These are phyloP conservation scores for Gallinago media DNA, from an alignment of 2,113 vertebrate species.

Conservation along the genomic window DNA sequence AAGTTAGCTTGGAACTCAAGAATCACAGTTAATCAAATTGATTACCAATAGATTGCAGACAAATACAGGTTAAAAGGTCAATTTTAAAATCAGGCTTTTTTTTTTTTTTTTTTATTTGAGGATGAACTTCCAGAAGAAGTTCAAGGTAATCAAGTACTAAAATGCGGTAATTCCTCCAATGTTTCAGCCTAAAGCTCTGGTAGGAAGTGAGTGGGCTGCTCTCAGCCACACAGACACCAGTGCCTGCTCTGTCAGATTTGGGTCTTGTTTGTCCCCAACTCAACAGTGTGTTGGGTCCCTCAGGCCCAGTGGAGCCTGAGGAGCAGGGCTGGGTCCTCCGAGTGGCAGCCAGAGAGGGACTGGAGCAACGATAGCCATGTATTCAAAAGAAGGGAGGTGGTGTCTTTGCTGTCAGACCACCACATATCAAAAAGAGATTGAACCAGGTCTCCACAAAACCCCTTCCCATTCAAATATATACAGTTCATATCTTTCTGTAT, in stretches of 20 bases:
- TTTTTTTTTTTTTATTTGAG: background rate
- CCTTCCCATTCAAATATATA: background rate
- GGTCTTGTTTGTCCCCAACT: background rate
- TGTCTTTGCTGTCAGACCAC: background rate
- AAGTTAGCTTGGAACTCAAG: background rate
- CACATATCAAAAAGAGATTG: background rate
- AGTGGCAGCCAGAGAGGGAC: background rate
- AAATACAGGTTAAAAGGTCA: background rate
- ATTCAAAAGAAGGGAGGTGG: background rate
- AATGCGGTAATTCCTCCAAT: background rate
- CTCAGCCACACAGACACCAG: background rate
- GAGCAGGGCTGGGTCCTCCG: background rate
- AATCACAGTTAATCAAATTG: background rate
- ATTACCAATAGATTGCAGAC: background rate
- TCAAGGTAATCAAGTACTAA: background rate
- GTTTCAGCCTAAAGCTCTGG: background rate
- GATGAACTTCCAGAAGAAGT: background rate
- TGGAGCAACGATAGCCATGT: accelerated
- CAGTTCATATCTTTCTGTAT: background rate
- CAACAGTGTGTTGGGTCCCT: background rate
- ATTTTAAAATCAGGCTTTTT: background rate
- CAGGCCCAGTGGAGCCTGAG: accelerated
- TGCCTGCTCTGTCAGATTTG: background rate
- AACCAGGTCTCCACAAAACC: background rate
- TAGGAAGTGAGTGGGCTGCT: background rate